phyloP scores from a whole-genome alignment of 2,113 vertebrate species.

The Clupea harengus region DNA sequence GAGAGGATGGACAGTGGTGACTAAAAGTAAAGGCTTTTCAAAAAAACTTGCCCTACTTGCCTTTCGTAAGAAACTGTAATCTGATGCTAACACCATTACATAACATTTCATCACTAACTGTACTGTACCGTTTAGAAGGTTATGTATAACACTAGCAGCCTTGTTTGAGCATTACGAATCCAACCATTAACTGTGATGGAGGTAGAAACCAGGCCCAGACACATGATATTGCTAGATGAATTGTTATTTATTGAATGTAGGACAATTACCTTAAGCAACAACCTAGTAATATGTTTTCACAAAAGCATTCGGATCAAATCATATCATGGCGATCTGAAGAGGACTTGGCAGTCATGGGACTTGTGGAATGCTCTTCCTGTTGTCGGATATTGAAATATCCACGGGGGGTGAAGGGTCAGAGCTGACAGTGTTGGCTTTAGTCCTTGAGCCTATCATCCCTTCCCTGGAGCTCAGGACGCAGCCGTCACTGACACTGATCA shows the following conservation, averaged over 20 bases:
- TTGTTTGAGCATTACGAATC: not conserved
- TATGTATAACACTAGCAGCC: not conserved
- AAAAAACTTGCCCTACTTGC: slow-evolving; percentile 24
- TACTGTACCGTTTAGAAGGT: not conserved
- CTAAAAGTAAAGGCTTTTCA: slow-evolving; percentile 41
- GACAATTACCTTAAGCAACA: not conserved
- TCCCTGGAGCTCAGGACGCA: not conserved
- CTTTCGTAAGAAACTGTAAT: not conserved
- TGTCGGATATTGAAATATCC: not conserved
- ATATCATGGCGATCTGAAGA: not conserved
- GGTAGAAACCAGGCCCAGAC: not conserved
- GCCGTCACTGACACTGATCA: not conserved
- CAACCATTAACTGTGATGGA: not conserved
- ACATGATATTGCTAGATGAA: not conserved
- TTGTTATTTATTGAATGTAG: not conserved
- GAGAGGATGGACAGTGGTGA: not conserved
- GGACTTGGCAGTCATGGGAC: not conserved
- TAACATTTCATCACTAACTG: not conserved
- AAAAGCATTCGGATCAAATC: not conserved
- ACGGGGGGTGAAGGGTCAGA: not conserved
- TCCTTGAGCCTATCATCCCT: not conserved
- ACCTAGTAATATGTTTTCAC: not conserved
- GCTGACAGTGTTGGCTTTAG: not conserved
- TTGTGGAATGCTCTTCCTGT: slow-evolving; percentile 8
- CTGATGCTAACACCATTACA: not conserved